Conservation (phyloP, 2,797 vertebrate species). For the Trichosurus vulpecula region DNA sequence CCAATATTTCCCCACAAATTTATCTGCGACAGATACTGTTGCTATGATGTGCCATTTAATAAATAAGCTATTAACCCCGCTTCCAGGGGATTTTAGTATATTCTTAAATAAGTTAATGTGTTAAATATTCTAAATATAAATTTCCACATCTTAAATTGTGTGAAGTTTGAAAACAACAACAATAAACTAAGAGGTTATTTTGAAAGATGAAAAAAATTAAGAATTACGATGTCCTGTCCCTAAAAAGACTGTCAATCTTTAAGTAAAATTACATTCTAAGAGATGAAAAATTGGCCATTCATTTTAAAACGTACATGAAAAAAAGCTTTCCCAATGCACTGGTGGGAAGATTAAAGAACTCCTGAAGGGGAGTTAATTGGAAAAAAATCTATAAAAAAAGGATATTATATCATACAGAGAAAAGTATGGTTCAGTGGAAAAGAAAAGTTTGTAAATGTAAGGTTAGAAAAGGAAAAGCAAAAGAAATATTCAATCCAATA, state of each 20-base stretch:
- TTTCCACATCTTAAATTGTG: conserved; percentile 26
- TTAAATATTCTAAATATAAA: conserved; percentile 43
- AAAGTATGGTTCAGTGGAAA: conserved; percentile 17
- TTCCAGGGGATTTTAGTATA: background rate
- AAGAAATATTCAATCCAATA: background rate
- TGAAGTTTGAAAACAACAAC: conserved; percentile 3
- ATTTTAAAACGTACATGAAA: conserved; percentile 28
- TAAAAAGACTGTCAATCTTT: conserved; percentile 41
- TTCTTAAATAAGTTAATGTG: background rate
- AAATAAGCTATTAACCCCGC: conserved; percentile 28
- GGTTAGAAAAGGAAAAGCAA: background rate
- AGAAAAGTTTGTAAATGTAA: conserved; percentile 8
- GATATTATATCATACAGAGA: conserved; percentile 16
- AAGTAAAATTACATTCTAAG: conserved; percentile 30
- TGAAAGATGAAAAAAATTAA: conserved; percentile 48
- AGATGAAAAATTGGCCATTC: conserved; percentile 7
- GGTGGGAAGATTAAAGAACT: conserved; percentile 16
- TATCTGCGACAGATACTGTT: background rate
- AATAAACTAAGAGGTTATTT: conserved; percentile 36
- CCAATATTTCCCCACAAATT: background rate
- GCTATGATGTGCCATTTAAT: conserved; percentile 41
- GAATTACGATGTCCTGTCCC: conserved; percentile 2
- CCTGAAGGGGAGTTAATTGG: conserved; percentile 9
- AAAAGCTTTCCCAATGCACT: conserved; percentile 20
- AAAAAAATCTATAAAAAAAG: conserved; percentile 52